Conservation (phyloP, 2,113 vertebrate species). For the Ramphastos sulfuratus region DNA sequence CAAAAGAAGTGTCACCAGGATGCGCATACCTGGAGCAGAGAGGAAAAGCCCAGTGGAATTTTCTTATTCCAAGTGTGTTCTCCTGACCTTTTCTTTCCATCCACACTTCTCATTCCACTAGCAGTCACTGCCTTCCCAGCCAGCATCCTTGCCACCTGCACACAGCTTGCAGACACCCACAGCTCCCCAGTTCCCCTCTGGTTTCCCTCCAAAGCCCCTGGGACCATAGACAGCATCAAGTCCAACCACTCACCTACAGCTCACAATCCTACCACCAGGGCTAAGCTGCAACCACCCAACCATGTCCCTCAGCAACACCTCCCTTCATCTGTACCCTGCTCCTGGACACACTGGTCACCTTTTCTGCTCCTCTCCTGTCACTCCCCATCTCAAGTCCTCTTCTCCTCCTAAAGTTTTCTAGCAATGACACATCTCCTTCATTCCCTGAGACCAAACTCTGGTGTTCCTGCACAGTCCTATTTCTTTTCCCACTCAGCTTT, state of each 20-base stretch:
- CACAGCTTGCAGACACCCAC: not conserved
- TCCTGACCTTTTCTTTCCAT: not conserved
- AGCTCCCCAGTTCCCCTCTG: not conserved
- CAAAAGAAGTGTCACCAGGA: constrained; percentile 87
- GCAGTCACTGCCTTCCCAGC: not conserved
- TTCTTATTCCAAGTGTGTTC: not conserved
- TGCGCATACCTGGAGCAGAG: constrained; percentile 84
- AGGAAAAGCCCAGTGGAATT: not conserved
- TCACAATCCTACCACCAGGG: too few relatives aligned
- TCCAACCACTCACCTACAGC: too few relatives aligned
- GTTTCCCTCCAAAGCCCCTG: not conserved
- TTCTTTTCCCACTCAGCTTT: not conserved
- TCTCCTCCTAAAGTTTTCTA: not conserved
- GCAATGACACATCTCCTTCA: not conserved
- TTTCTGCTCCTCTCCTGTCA: not conserved
- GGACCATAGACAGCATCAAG: not conserved
- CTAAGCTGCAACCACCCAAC: too few relatives aligned
- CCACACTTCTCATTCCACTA: not conserved
- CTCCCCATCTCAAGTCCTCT: not conserved
- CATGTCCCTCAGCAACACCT: too few relatives aligned
- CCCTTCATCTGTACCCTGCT: fast-evolving
- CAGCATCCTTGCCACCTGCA: not conserved
- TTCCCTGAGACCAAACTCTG: not conserved
- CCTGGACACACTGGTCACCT: not conserved
- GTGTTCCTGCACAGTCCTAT: not conserved